Evolutionary conservation across 2,888 invertebrate genomes (phyloP).

Genomic region (Chrysolina oricalcia): DNA sequence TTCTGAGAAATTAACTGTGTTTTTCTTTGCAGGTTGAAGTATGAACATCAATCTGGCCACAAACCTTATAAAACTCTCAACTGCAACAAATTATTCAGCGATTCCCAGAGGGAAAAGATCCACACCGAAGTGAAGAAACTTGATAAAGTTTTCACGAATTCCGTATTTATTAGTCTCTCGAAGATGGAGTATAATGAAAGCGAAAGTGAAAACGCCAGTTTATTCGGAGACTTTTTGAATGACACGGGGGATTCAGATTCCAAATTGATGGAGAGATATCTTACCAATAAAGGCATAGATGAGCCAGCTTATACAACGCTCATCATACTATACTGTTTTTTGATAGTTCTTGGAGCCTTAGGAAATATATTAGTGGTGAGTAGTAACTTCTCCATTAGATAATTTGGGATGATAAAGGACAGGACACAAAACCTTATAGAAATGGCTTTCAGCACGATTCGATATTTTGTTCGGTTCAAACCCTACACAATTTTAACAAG

Average conservation of each 20-base stretch:
- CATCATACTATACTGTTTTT: conserved; percentile 80
- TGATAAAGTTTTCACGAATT: neutral
- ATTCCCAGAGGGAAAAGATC: neutral
- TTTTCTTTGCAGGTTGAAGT: conserved; percentile 2
- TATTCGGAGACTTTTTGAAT: conserved; percentile 21
- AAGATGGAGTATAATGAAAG: conserved; percentile 34
- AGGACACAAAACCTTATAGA: no score
- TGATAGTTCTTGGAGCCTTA: conserved; percentile 87
- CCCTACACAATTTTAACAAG: no score
- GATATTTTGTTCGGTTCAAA: no score
- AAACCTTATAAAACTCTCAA: neutral
- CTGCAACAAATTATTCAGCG: conserved; percentile 7
- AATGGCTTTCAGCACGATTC: no score
- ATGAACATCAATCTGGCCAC: conserved; percentile 9
- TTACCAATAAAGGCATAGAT: conserved; percentile 81
- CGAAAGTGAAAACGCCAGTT: conserved; percentile 20
- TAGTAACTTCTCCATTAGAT: conserved; percentile 38
- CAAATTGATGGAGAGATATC: conserved; percentile 76
- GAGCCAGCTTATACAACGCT: conserved; percentile 80
- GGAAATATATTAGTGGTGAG: conserved; percentile 91
- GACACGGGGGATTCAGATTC: conserved; percentile 63
- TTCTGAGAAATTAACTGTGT: neutral
- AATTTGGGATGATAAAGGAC: neutral
- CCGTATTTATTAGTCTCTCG: neutral
- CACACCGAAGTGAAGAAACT: neutral